Evolutionary conservation across 2,113 vertebrate species (phyloP), one percentile per base, ranked within the genome.

Genomic region (Charadrius vociferus): DNA sequence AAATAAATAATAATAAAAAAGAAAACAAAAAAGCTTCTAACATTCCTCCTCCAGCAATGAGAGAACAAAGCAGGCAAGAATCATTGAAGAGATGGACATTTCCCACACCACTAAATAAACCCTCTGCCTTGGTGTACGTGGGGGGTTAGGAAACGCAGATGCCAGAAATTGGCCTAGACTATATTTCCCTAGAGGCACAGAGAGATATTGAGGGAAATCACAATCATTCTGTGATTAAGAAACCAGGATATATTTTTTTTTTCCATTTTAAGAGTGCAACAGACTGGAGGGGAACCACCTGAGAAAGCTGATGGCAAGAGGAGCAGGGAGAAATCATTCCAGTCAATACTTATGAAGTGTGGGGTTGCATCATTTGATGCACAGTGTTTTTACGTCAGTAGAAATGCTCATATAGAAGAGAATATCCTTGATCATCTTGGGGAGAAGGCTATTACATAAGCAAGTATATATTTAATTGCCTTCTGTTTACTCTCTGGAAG

Each of bases 111-210:
- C 79, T 72, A 94, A 96, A 88, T 80, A 94, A 91, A 88, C 80
- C 81, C 9, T 97, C 49, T 19, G 29, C 63, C 62, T 90, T 45
- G 59, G 29, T 45, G 27, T 93, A 89, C 93, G 59, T n/a, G 14
- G 63, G 94, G 87, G 92, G 96, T 97, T 96, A 96, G 88, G 66
- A 89, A 95, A 91, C 82, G 49, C 20, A 84, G 62, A 92, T 94
- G 90, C 95, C 79, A 96, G 80, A 83, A 97, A 97, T 88, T 96
- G 71, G 84, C 62, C 86, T 86, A 66, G 86, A 86, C 86, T 92
- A 52, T 97, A 98, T 98, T 98, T 98, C 97, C 95, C 97, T 75
- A 70, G 93, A 74, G 95, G 37, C 53, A 65, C 14, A 58, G 75
- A 61, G 73, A 88, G 56, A 88, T 93, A 95, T 88, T 96, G 95